Evolutionary conservation across 2,888 invertebrate genomes (phyloP).

Genomic region (Sinodicranocentrus sp.): DNA sequence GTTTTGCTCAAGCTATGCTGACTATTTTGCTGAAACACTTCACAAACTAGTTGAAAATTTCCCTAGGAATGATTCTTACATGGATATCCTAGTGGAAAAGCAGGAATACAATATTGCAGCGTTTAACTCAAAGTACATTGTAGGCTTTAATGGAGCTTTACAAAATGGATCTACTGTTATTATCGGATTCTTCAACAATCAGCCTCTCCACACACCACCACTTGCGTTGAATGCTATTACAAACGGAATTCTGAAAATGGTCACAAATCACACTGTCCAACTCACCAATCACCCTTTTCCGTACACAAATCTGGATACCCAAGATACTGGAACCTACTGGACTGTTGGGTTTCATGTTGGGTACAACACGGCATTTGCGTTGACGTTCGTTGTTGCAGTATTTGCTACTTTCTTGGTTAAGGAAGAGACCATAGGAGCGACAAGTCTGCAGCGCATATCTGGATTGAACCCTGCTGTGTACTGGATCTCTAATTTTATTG

Average conservation of each 20-base stretch:
- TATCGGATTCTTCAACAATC: slow-evolving; percentile 85
- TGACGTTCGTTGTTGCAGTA: slow-evolving; percentile 83
- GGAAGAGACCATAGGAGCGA: slow-evolving; percentile 85
- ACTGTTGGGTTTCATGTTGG: slow-evolving; percentile 73
- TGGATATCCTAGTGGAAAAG: slow-evolving; percentile 27
- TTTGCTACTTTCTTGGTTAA: slow-evolving; percentile 81
- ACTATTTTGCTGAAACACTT: slow-evolving; percentile 43
- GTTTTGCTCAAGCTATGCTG: slow-evolving; percentile 60
- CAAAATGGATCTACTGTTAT: slow-evolving; percentile 31
- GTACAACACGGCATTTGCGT: slow-evolving; percentile 84
- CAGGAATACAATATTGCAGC: slow-evolving; percentile 46
- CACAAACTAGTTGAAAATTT: slow-evolving; percentile 14
- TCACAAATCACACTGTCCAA: slow-evolving; percentile 78
- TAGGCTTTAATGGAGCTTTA: slow-evolving; percentile 64
- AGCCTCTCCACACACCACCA: slow-evolving; percentile 87
- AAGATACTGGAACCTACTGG: slow-evolving; percentile 72
- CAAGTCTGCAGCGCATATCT: slow-evolving; percentile 86
- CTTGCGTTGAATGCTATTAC: slow-evolving; percentile 84
- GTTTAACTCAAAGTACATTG: slow-evolving; percentile 73
- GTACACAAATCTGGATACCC: slow-evolving; percentile 80
- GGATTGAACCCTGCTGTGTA: slow-evolving; percentile 84
- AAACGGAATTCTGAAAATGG: slow-evolving; percentile 81
- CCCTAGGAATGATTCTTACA: slow-evolving; percentile 4
- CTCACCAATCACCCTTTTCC: slow-evolving; percentile 86
- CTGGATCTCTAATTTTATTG: slow-evolving; percentile 85